Percentiles rank a stretch among this genome's conserved stretches.
phyloP scores from a whole-genome alignment of 2,888 invertebrate genomes.

The Sipha maydis region DNA sequence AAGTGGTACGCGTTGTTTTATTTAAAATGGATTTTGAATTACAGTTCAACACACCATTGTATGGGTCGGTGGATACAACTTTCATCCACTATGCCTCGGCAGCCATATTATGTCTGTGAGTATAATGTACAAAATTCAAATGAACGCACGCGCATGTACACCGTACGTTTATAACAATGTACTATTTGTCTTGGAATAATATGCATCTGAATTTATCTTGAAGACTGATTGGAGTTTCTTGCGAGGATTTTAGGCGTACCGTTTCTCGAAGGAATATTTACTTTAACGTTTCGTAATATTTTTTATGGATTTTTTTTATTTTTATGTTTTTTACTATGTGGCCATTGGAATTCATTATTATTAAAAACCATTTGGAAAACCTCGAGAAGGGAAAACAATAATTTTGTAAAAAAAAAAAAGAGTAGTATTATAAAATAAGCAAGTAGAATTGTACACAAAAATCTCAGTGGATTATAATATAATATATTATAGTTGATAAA shows the following conservation, averaged over 20 bases:
- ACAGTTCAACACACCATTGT: constrained; percentile 77
- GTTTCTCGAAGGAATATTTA: too few relatives aligned
- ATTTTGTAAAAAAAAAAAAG: neutral
- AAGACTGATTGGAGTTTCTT: too few relatives aligned
- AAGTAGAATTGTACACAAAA: neutral
- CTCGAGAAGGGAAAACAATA: neutral
- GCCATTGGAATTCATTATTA: neutral
- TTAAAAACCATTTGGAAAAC: constrained; percentile 27
- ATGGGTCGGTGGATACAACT: constrained; percentile 75
- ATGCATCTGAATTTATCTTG: too few relatives aligned
- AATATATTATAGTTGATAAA: too few relatives aligned
- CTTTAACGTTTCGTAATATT: neutral
- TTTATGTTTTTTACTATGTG: neutral
- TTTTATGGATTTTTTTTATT: neutral
- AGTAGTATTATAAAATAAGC: neutral
- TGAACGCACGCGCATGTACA: too few relatives aligned
- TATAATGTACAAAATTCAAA: neutral
- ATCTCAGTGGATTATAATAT: neutral
- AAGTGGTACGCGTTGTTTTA: neutral
- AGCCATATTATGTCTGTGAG: constrained; percentile 82
- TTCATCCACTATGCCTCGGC: constrained; percentile 87
- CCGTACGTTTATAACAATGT: too few relatives aligned
- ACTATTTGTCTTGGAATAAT: too few relatives aligned
- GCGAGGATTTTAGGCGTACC: too few relatives aligned
- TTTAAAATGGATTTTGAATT: neutral